Conservation (phyloP, 2,797 vertebrate genomes). For the Hippocampus kuda region DNA sequence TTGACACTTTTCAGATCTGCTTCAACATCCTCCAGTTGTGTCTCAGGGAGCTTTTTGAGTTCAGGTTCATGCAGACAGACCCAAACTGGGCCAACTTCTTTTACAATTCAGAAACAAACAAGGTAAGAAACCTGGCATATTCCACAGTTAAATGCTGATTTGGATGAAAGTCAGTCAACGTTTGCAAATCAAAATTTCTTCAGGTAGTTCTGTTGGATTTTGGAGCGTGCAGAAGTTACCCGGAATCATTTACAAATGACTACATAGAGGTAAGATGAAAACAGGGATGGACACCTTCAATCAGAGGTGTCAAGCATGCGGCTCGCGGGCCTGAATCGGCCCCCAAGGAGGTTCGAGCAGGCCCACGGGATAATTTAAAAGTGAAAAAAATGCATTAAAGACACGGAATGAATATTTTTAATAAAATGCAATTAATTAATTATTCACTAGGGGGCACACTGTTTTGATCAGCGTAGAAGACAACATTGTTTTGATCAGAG, state of each 20-base stretch:
- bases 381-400: too few species aligned
- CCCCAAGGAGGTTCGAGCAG: too few species aligned
- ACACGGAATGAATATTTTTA: too few species aligned
- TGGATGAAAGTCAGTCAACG: background rate
- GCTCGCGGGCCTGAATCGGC: too few species aligned
- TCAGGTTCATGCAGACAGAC: conserved; percentile 90
- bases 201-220: conserved; percentile 82
- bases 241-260: conserved; percentile 76
- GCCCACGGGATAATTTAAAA: too few species aligned
- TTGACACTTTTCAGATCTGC: conserved; percentile 65
- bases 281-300: background rate
- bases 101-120: conserved; percentile 71
- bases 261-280: conserved; percentile 74
- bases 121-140: conserved; percentile 53
- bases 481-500: too few species aligned
- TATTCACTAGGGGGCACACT: too few species aligned
- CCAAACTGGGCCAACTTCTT: conserved; percentile 94
- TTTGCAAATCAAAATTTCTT: background rate
- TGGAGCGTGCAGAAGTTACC: conserved; percentile 76
- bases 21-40: conserved; percentile 76
- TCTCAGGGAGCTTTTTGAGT: conserved; percentile 82
- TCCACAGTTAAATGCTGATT: background rate
- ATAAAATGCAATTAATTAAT: too few species aligned
- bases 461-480: too few species aligned
- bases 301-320: too few species aligned